These are phyloP conservation scores for Etheostoma perlongum DNA, from an alignment of 2,797 vertebrate genomes.

Conservation along the genomic window DNA sequence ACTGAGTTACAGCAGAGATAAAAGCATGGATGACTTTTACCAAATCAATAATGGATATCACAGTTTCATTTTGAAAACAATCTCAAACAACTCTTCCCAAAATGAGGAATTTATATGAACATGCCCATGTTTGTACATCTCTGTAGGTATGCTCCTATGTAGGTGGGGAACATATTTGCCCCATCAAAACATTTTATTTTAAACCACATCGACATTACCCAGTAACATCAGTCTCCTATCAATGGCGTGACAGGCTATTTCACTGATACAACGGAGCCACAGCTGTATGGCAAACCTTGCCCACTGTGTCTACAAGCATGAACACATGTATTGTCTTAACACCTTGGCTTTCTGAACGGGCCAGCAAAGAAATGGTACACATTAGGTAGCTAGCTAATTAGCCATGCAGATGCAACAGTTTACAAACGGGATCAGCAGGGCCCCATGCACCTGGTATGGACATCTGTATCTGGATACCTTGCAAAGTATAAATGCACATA, in stretches of 20 bases:
- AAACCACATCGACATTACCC: slow-evolving; percentile 16
- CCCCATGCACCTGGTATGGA: neutral
- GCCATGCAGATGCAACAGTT: slow-evolving; percentile 2
- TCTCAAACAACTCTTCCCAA: neutral
- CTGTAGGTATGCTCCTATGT: neutral
- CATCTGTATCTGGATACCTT: neutral
- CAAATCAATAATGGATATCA: slow-evolving; percentile 43
- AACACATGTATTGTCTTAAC: neutral
- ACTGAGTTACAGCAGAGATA: slow-evolving; percentile 13
- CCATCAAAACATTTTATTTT: slow-evolving; percentile 11
- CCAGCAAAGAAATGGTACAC: neutral
- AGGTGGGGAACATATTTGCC: neutral
- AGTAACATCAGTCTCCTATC: neutral
- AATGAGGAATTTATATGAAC: neutral
- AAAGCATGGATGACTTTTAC: slow-evolving; percentile 27
- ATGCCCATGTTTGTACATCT: neutral
- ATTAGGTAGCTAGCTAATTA: slow-evolving; percentile 2
- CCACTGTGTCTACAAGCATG: neutral
- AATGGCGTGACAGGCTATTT: slow-evolving; percentile 4
- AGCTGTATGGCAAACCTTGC: slow-evolving; percentile 13
- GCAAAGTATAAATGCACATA: neutral
- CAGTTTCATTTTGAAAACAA: slow-evolving; percentile 18
- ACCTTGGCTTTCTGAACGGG: neutral
- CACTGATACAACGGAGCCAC: slow-evolving; percentile 19
- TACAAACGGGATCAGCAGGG: neutral